Base-by-base conservation (phyloP, 2,888 invertebrate genomes). In the Eumerus sabulonum region DNA sequence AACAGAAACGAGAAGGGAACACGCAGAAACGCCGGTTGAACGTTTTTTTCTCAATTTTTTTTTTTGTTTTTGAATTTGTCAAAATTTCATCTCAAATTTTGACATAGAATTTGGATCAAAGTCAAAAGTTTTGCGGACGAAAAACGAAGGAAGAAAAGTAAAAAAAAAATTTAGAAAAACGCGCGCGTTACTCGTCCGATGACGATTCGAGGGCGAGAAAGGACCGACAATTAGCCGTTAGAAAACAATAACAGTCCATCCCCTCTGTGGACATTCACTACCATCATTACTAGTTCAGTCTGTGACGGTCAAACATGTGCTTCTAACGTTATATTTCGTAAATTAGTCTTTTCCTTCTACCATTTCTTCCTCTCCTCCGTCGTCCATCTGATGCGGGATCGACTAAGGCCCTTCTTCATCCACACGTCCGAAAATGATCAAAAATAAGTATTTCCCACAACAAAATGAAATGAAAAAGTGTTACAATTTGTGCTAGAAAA, bases 221-320 rank as follows among this genome's bases (percentile, higher is more conserved):
- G 64, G 50, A 74, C 68, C 53, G 66, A 60, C 48, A 11, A 63
- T 62, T 42, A 54, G 54, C 63, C 71, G 62, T 67, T 63, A 40
- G 40, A 27, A 27, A 44, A 57, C 36, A 53, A 63, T 35, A 73
- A 72, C 63, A 72, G 19, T 57, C 62, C 47, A 45, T 50, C 47
- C 66, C 42, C 14, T 40, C 13, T n/a, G 45, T 57, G 64, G 38
- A 53, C 54, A 51, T 35, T 48, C 16, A 27, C 27, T 27, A 4
- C 27, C 27, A 27, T 27, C 7, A 27, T 27, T 27, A 27, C 7
- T 27, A 56, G 53, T 67, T 51, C 40, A 56, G 44, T 71, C 64
- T 66, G 84, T 85, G 79, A 85, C 84, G 85, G 85, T 85, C 85
- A 85, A 82, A 82, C 83, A 83, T 82, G 83, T 83, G 83, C 81